A percentile compares a stretch with the other conserved stretches of the same genome.
Evolutionary conservation across 2,888 invertebrate species (phyloP).

Genomic region (Campoletis raptor): DNA sequence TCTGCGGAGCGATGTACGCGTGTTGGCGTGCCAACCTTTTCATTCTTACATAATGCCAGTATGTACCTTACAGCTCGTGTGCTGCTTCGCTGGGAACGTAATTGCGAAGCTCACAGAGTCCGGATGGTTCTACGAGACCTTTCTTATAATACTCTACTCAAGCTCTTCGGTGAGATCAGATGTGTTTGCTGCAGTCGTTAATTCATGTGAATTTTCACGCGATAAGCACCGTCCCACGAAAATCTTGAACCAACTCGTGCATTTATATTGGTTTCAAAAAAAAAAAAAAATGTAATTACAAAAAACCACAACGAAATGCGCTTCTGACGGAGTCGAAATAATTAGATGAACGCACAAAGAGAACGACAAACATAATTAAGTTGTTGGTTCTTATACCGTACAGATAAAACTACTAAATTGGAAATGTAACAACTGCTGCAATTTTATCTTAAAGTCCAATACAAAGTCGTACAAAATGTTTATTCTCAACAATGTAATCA

Average conservation of each 20-base stretch:
- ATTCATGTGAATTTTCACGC: conserved; percentile 44
- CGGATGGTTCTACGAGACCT: conserved; percentile 48
- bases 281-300: neutral
- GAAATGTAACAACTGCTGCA: neutral
- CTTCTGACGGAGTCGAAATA: neutral
- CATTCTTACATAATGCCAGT: conserved; percentile 58
- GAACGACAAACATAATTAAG: neutral
- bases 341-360: neutral
- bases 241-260: conserved; percentile 4
- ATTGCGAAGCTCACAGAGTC: conserved; percentile 61
- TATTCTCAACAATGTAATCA: neutral
- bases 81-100: conserved; percentile 65
- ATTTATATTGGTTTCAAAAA: conserved; percentile 10
- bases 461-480: neutral
- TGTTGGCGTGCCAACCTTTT: conserved; percentile 60
- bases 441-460: neutral
- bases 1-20: conserved; percentile 54
- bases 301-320: neutral
- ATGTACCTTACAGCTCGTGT: conserved; percentile 26
- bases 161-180: conserved; percentile 35
- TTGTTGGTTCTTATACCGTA: neutral
- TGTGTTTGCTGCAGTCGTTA: conserved; percentile 3
- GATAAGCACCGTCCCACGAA: conserved; percentile 16
- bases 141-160: conserved; percentile 39
- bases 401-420: neutral